Conservation (phyloP, 2,888 invertebrate genomes). For the Hyposoter dolosus region DNA sequence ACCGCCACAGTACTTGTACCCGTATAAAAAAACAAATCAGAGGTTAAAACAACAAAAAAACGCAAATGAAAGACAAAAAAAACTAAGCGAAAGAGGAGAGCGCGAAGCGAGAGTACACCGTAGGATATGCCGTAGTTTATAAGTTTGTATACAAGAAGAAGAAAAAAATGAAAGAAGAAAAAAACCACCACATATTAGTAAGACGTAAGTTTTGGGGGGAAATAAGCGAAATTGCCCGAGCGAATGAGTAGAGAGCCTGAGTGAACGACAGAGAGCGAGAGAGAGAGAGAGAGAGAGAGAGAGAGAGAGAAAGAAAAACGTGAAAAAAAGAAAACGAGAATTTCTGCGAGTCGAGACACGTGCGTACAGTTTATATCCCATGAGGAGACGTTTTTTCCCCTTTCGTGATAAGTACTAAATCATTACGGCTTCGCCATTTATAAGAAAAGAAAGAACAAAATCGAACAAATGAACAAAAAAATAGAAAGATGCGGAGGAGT, state of each 20-base stretch:
- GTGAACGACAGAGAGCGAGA: slow-evolving; percentile 10
- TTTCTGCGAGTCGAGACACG: slow-evolving; percentile 69
- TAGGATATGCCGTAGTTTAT: slow-evolving; percentile 80
- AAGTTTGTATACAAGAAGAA: slow-evolving; percentile 84
- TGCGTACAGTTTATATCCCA: slow-evolving; percentile 67
- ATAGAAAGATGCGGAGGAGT: slow-evolving; percentile 39
- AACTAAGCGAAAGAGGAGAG: slow-evolving; percentile 18
- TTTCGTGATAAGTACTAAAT: slow-evolving; percentile 36
- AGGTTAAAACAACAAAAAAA: slow-evolving; percentile 60
- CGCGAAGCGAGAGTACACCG: slow-evolving; percentile 76
- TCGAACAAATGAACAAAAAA: slow-evolving; percentile 30
- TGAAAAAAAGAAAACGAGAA: slow-evolving; percentile 46
- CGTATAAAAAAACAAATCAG: slow-evolving; percentile 72
- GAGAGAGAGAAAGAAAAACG: background rate
- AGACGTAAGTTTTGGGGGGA: slow-evolving; percentile 68
- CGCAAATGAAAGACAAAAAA: slow-evolving; percentile 22
- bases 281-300: background rate
- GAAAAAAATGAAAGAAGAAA: slow-evolving; percentile 60
- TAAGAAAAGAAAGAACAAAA: slow-evolving; percentile 64
- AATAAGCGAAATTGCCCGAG: slow-evolving; percentile 44
- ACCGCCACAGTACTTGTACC: slow-evolving; percentile 82
- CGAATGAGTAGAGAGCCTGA: slow-evolving; percentile 57
- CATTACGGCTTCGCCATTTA: slow-evolving; percentile 70
- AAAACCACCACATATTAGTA: slow-evolving; percentile 69
- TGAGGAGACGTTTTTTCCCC: slow-evolving; percentile 71